Evolutionary conservation across 1,140 invertebrate genomes (phyloP).

Genomic region (Drosophila bipectinata): DNA sequence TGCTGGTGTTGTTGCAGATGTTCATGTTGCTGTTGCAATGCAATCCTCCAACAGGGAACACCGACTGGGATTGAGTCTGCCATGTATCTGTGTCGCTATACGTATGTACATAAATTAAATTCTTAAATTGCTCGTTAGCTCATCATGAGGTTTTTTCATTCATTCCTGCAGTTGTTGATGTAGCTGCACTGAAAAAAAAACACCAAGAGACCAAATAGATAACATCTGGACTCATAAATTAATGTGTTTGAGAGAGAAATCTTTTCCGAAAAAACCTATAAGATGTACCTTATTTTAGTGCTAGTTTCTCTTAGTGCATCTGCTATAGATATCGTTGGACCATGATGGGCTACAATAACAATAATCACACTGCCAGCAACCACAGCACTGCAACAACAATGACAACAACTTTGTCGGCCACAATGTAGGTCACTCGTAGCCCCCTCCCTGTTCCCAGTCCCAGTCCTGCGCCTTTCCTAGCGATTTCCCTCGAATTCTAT

Average conservation of each 20-base stretch:
- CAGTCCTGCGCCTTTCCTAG: slow-evolving; percentile 30
- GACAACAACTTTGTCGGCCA: slow-evolving; percentile 23
- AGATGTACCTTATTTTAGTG: too few species aligned
- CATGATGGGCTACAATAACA: slow-evolving; percentile 71
- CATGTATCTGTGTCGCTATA: slow-evolving; percentile 53
- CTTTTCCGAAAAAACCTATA: too few species aligned
- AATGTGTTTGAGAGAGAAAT: not conserved
- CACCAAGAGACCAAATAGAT: not conserved
- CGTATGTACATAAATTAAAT: slow-evolving; percentile 73
- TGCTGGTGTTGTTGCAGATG: slow-evolving; percentile 31
- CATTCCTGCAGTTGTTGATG: slow-evolving; percentile 58
- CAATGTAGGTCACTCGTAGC: slow-evolving; percentile 32
- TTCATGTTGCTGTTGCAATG: slow-evolving; percentile 35
- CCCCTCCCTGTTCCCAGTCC: slow-evolving; percentile 2
- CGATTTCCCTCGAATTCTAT: slow-evolving; percentile 72
- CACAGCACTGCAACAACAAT: slow-evolving; percentile 23
- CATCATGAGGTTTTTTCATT: slow-evolving; percentile 69
- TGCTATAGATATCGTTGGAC: slow-evolving; percentile 16
- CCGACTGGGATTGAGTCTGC: slow-evolving; percentile 27
- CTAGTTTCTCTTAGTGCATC: not conserved
- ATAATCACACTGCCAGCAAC: slow-evolving; percentile 55
- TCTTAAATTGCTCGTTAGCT: slow-evolving; percentile 79
- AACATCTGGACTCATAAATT: too few species aligned
- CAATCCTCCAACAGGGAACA: slow-evolving; percentile 8
- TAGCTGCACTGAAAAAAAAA: slow-evolving; percentile 13